A percentile compares a stretch with the other conserved stretches of the same genome.
phyloP scores from a whole-genome alignment of 2,888 invertebrate species.

The Sturmia bella region DNA sequence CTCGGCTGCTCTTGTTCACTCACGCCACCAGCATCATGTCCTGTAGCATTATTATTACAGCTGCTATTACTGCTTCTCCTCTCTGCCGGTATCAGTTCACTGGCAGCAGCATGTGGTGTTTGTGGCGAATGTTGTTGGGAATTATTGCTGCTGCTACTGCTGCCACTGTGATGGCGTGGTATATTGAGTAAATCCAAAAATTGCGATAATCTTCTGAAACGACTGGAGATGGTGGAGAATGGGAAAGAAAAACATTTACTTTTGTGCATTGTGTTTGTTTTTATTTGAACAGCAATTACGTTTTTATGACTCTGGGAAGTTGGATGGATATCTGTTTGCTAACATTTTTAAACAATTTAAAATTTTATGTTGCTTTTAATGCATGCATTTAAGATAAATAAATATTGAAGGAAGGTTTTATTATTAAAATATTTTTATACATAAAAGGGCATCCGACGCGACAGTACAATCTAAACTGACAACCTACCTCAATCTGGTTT shows the following conservation, averaged over 20 bases:
- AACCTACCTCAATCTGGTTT: too few species aligned
- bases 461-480: too few species aligned
- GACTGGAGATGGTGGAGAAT: slow-evolving; percentile 2
- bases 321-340: too few species aligned
- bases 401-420: too few species aligned
- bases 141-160: slow-evolving; percentile 59
- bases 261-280: neutral
- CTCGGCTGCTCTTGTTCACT: slow-evolving; percentile 44
- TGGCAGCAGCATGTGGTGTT: slow-evolving; percentile 57
- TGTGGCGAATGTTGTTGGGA: slow-evolving; percentile 65
- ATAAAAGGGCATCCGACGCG: too few species aligned
- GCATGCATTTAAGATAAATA: too few species aligned
- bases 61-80: slow-evolving; percentile 9
- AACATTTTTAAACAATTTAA: too few species aligned
- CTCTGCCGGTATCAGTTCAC: slow-evolving; percentile 8
- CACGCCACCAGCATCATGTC: neutral
- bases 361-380: too few species aligned
- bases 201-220: slow-evolving; percentile 72
- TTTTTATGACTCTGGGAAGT: too few species aligned
- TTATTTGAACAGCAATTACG: too few species aligned
- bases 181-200: slow-evolving; percentile 74
- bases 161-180: slow-evolving; percentile 65
- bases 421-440: too few species aligned
- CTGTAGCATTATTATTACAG: slow-evolving; percentile 8
- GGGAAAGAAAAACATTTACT: neutral